Evolutionary conservation across 2,888 invertebrate genomes (phyloP), one percentile per base, ranked within the genome.

Genomic region (Pachliopta kotzebuea): DNA sequence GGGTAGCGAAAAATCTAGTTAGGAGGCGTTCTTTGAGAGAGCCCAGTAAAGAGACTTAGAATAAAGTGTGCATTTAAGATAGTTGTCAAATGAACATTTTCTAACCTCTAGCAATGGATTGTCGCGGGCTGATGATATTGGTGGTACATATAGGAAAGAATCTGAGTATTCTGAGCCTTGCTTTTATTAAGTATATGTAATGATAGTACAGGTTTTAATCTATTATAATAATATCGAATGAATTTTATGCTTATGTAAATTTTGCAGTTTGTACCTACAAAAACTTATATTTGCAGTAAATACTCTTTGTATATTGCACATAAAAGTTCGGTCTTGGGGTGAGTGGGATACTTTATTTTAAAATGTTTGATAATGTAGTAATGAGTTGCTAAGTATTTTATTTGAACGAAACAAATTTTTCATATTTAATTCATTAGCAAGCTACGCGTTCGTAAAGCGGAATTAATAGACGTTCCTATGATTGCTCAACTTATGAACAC

Each of bases 401-500:
- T n/a, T n/a, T n/a, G n/a, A n/a, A n/a, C 6, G 6, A 52, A 52
- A 52, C 11, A 21, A 21, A 2, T 21, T 8, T 52, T 21, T 56
- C 14, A 56, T 7, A 56, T 21, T n/a, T 14, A 56, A 53, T 60
- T 65, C 11, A 63, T 60, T 60, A 90, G 90, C 14, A 88, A 81
- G 67, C 57, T 90, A 20, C 75, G 89, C n/a, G 89, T 90, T 1
- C 83, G 90, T 0, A 72, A 74, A 70, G 88, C 86, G 0, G 90
- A 90, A 67, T 63, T 86, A 8, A 76, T 80, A 0, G 90, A 90
- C 50, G 74, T 90, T 26, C 89, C 90, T 0, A 74, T 80, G 63
- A 83, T 90, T 69, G 78, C 88, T 0, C 73, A 70, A 0, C 70
- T 90, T 0, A 68, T 90, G 49, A 73, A 79, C 26, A 78, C 75